Evolutionary conservation across 2,888 invertebrate species (phyloP).

Genomic region (Apodemia zela): DNA sequence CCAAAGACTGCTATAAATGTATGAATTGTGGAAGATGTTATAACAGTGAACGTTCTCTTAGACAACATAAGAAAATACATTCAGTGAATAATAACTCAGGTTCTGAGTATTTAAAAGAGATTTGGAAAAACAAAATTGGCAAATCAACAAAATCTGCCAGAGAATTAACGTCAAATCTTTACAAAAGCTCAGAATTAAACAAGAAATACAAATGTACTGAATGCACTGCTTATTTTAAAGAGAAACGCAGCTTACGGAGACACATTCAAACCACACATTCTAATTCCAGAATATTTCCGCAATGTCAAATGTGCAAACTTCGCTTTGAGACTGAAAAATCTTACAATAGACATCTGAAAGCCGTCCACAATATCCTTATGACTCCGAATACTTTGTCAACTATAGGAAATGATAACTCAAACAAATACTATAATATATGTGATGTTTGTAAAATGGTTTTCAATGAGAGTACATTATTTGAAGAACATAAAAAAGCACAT

Average conservation of each 20-base stretch:
- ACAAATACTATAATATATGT: slow-evolving; percentile 63
- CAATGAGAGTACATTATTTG: slow-evolving; percentile 56
- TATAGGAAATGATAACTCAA: slow-evolving; percentile 52
- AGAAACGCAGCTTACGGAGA: slow-evolving; percentile 60
- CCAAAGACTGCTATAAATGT: too few species aligned
- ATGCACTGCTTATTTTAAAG: slow-evolving; percentile 64
- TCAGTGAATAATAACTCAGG: slow-evolving; percentile 47
- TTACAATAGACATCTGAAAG: slow-evolving; percentile 62
- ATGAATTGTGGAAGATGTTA: too few species aligned
- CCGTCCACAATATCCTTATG: slow-evolving; percentile 40
- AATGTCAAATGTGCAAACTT: slow-evolving; percentile 62
- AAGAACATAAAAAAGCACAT: slow-evolving; percentile 41
- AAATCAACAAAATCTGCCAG: background rate
- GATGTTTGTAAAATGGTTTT: slow-evolving; percentile 60
- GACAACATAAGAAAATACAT: slow-evolving; percentile 52
- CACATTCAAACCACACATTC: slow-evolving; percentile 63
- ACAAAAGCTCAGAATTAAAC: slow-evolving; percentile 45
- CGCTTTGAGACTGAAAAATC: slow-evolving; percentile 67
- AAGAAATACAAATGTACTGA: slow-evolving; percentile 65
- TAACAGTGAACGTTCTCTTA: slow-evolving; percentile 59
- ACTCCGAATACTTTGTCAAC: background rate
- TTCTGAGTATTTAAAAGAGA: background rate
- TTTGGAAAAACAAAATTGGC: slow-evolving; percentile 40
- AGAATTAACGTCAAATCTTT: background rate
- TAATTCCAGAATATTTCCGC: slow-evolving; percentile 53